Percentiles rank a stretch among this genome's conserved stretches.
These are phyloP conservation scores for Lapara coniferarum DNA, from an alignment of 2,888 invertebrate species.

Conservation along the genomic window DNA sequence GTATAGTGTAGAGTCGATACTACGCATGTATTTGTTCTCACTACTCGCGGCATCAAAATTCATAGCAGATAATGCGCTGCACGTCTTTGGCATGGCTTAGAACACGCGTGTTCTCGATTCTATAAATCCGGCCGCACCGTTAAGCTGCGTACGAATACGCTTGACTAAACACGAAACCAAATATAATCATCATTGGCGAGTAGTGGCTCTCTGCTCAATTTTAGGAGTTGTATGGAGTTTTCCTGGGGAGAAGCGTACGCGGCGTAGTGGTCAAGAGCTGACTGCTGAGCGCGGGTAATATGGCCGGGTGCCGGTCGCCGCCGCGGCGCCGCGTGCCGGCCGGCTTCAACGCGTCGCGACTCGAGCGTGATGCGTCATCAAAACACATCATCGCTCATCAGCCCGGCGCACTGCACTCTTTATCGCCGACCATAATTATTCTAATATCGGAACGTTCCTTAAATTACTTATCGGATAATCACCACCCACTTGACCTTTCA, in stretches of 20 bases:
- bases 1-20: background rate
- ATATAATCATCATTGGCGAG: conserved; percentile 49
- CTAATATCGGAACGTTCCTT: background rate
- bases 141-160: conserved; percentile 48
- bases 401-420: conserved; percentile 18
- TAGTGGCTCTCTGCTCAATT: conserved; percentile 36
- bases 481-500: background rate
- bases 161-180: conserved; percentile 51
- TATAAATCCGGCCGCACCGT: conserved; percentile 57
- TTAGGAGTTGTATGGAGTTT: conserved; percentile 39
- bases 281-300: conserved; percentile 35
- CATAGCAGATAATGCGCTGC: conserved; percentile 42
- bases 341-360: conserved; percentile 10
- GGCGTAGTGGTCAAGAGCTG: conserved; percentile 36
- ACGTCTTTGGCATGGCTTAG: conserved; percentile 44
- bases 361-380: conserved; percentile 17
- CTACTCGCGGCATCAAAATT: conserved; percentile 27
- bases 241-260: conserved; percentile 26
- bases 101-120: conserved; percentile 54
- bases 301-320: conserved; percentile 38
- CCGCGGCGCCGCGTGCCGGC: conserved; percentile 32
- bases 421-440: conserved; percentile 14
- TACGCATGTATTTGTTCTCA: background rate
- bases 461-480: conserved; percentile 10
- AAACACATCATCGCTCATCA: conserved; percentile 16